phyloP scores from a whole-genome alignment of 1,140 invertebrate genomes.

The Lethocerus indicus region DNA sequence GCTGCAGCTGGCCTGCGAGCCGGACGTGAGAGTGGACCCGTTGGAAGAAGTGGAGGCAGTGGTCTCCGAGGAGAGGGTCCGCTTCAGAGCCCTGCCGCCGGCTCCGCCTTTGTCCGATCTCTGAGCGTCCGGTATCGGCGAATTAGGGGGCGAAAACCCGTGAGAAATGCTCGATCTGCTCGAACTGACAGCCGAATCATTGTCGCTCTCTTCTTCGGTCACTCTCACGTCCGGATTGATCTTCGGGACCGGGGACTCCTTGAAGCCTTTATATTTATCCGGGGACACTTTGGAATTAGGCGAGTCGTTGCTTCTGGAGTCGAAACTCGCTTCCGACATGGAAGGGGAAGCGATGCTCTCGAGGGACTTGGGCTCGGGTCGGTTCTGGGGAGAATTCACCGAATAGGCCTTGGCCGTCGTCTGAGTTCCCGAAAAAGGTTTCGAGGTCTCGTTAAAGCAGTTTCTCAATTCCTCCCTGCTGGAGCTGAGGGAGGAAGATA shows the following conservation, averaged over 20 bases:
- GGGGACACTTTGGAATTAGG: conserved; percentile 21
- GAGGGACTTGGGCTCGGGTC: conserved; percentile 30
- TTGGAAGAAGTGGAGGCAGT: conserved; percentile 37
- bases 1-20: conserved; percentile 41
- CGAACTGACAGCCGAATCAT: conserved; percentile 68
- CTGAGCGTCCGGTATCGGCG: conserved; percentile 27
- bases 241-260: conserved; percentile 22
- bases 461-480: conserved; percentile 19
- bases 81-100: conserved; percentile 28
- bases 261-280: conserved; percentile 30
- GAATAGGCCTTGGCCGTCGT: neutral
- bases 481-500: conserved; percentile 19
- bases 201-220: conserved; percentile 54
- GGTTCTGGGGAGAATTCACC: neutral
- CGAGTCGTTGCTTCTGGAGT: conserved; percentile 14
- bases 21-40: conserved; percentile 40
- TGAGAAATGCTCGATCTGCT: conserved; percentile 53
- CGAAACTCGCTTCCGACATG: conserved; percentile 34
- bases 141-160: conserved; percentile 40
- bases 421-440: neutral
- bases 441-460: conserved; percentile 12
- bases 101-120: conserved; percentile 18
- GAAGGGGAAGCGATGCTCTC: conserved; percentile 40
- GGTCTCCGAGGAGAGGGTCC: conserved; percentile 41
- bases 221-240: conserved; percentile 18